phyloP scores from a whole-genome alignment of 2,797 vertebrate genomes.

The Pangasius macronema region DNA sequence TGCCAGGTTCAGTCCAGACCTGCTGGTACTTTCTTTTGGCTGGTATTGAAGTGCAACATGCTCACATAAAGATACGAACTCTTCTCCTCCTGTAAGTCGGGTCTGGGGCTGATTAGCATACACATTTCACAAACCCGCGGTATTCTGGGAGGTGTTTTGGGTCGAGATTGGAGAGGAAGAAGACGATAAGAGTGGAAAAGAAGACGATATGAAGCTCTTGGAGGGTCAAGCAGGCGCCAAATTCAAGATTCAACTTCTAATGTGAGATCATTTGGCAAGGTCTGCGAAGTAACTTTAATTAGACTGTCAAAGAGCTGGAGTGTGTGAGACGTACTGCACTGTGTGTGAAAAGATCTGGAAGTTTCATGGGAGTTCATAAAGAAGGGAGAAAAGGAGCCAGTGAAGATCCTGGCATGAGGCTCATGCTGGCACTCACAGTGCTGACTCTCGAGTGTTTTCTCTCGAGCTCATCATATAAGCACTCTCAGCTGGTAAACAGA shows the following conservation, averaged over 20 bases:
- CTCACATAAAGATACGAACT: conserved; percentile 1
- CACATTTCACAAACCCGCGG: conserved; percentile 20
- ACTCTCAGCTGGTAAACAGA: not conserved
- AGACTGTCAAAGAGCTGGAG: not conserved
- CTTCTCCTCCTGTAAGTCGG: not conserved
- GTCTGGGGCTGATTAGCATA: conserved; percentile 19
- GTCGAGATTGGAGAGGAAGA: not conserved
- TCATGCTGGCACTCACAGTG: not conserved
- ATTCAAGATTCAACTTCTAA: not conserved
- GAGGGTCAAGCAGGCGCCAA: conserved; percentile 1
- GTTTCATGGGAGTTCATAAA: not conserved
- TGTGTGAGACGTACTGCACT: not conserved
- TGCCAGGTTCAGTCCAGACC: conserved; percentile 18
- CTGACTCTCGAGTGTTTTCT: not conserved
- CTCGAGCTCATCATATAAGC: not conserved
- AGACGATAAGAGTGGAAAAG: conserved; percentile 6
- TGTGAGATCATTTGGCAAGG: not conserved
- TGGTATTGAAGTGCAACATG: not conserved
- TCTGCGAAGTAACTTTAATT: not conserved
- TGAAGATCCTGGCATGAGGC: not conserved
- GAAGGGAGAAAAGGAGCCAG: not conserved
- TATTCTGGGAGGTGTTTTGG: not conserved
- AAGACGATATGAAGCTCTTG: not conserved
- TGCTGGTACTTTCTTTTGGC: not conserved
- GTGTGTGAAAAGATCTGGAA: not conserved